Base-by-base conservation (phyloP, 2,888 invertebrate species). In the Chrysomela aeneicollis region DNA sequence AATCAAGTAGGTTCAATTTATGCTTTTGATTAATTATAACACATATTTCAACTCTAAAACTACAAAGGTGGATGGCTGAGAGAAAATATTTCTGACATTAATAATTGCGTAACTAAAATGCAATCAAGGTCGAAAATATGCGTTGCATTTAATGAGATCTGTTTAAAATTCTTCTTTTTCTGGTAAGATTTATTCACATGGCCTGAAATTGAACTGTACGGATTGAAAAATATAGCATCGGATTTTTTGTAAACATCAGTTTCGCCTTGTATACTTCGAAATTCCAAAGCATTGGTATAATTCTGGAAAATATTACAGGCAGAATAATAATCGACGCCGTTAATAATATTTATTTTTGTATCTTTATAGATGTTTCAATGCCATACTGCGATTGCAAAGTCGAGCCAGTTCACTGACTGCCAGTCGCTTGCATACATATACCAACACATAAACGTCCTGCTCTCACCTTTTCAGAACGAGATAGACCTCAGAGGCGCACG, bases 321-420 rank as follows among this genome's bases (percentile, higher is more conserved):
- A 35, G 54, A 61, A 61, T 59, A 50, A 59, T 59, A 50, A 52
- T 59, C 55, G 62, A 64, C 64, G 67, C 67, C 64, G 62, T 67
- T 66, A 62, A 64, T 67, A 64, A 64, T 67, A 67, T 64, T 69
- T 66, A 69, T 69, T 69, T 66, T 69, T 69, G 64, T 66, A 66
- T 61, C 66, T 69, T 69, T 69, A 69, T 69, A 66, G 68, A 69
- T 69, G 68, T 69, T 69, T 69, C 68, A 69, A 69, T 69, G 68
- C 64, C 68, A 64, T 61, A 55, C 42, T 42, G 42, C 62, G 68
- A 69, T 66, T 69, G 68, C 68, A 58, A 66, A 66, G 68, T 64
- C 68, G 68, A 69, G 68, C 66, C 68, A 66, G 68, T 69, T 69
- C 68, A 69, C 63, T 66, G 68, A 69, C 68, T 69, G 68, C 63